Base-by-base conservation (phyloP, 2,797 vertebrate genomes). In the Distichodus sexfasciatus region DNA sequence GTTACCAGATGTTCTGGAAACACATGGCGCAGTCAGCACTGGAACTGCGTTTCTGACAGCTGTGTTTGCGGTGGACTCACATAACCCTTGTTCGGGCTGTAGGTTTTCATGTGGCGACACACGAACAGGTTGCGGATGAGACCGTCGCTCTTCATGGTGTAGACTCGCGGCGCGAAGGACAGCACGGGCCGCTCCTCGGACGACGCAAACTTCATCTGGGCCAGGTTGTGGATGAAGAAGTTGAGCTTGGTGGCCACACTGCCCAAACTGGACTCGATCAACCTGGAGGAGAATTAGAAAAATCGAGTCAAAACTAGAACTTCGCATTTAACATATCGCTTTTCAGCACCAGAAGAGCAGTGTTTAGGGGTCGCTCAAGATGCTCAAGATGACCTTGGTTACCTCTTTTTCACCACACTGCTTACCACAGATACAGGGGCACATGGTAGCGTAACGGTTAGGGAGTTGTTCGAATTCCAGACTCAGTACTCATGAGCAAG, bases 221-320 rank as follows among this genome's bases (percentile, higher is more conserved):
- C 95, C 91, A 98, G 88, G 80, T 98, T 98, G 84, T 98, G 96
- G 85, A 98, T 95, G 90, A 98, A 98, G 88, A 98, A 98, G 87
- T 98, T 98, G 59, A 98, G 91, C 81, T 97, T 98, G 68, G 96
- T 98, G 82, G 96, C 95, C 11, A 98, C 94, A 0, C 96, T 98
- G 79, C 95, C 95, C 62, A 98, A 86, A 86, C 96, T 98, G 66
- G 95, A 96, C 83, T 98, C 95, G 0, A 98, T 98, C 79, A 98
- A 88, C 86, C 94, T 95, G 83, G 48, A n/a, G 61, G 35, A 11
- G 17, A 6, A 14, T 28, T 2, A 59, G 9, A 29, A 29, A 48
- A 33, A 28, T 50, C 4, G 44, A 26, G 17, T 31, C 3, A 23
- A 53, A 19, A 6, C n/a, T 12, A 31, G 3, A 15, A 53, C 11